Percentiles rank a stretch among this genome's conserved stretches.
Conservation (phyloP, 1,140 invertebrate genomes). For the Radopholus similis region DNA sequence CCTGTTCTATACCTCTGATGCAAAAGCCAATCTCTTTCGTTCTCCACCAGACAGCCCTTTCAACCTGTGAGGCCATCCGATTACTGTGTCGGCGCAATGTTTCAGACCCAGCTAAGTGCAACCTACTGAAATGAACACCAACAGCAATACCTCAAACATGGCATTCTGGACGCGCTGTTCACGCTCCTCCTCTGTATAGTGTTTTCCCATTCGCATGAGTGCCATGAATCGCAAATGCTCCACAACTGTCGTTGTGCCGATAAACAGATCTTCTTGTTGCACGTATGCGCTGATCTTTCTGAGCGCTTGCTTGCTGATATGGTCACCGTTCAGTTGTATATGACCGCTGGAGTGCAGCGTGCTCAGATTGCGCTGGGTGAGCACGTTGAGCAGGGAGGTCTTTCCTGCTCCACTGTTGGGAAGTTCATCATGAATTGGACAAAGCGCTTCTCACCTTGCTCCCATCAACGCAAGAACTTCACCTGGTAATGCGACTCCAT, state of each 20-base stretch:
- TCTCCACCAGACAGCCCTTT: slow-evolving; percentile 94
- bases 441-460: slow-evolving; percentile 61
- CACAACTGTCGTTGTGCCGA: slow-evolving; percentile 81
- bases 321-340: slow-evolving; percentile 55
- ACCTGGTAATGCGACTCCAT: slow-evolving; percentile 31
- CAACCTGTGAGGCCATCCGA: slow-evolving; percentile 76
- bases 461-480: slow-evolving; percentile 78
- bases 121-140: not conserved
- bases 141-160: slow-evolving; percentile 68
- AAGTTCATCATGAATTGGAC: not conserved
- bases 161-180: slow-evolving; percentile 84
- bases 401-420: slow-evolving; percentile 81
- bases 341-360: slow-evolving; percentile 67
- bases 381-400: slow-evolving; percentile 83
- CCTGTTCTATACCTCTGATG: slow-evolving; percentile 73
- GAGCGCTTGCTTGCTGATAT: slow-evolving; percentile 21
- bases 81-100: slow-evolving; percentile 70
- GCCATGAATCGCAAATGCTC: slow-evolving; percentile 84
- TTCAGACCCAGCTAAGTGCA: slow-evolving; percentile 40
- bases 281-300: slow-evolving; percentile 80
- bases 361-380: slow-evolving; percentile 74
- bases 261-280: slow-evolving; percentile 89
- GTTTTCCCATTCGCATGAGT: slow-evolving; percentile 76
- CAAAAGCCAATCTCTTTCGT: slow-evolving; percentile 86
- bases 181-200: slow-evolving; percentile 73